Conservation (phyloP, 2,888 invertebrate species). For the Lasioglossum morio region DNA sequence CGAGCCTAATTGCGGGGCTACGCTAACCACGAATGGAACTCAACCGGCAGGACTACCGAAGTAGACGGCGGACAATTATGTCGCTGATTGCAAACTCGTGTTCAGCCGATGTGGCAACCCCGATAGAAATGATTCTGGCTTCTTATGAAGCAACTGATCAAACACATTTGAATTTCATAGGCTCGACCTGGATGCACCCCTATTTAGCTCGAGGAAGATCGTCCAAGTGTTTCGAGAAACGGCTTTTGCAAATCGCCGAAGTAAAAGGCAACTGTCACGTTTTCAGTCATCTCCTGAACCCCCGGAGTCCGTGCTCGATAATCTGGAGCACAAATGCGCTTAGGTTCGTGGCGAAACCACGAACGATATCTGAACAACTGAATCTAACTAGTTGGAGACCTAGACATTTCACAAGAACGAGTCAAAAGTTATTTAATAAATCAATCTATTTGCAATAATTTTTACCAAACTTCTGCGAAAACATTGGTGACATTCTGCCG, state of each 20-base stretch:
- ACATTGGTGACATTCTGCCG: background rate
- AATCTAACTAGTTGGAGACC: background rate
- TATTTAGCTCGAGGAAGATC: background rate
- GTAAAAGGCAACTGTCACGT: background rate
- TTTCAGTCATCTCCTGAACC: background rate
- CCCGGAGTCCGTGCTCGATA: background rate
- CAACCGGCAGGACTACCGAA: conserved; percentile 38
- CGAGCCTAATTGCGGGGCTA: conserved; percentile 55
- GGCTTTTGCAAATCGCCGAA: background rate
- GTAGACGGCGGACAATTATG: conserved; percentile 51
- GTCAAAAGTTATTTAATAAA: too few relatives aligned
- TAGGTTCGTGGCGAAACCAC: background rate
- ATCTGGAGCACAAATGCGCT: background rate
- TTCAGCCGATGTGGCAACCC: conserved; percentile 39
- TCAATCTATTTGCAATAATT: too few relatives aligned
- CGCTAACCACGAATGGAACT: conserved; percentile 57
- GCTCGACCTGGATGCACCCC: conserved; percentile 7
- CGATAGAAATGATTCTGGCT: conserved; percentile 40
- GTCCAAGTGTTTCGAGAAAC: background rate
- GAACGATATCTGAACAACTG: background rate
- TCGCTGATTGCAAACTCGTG: conserved; percentile 55
- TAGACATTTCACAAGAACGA: too few relatives aligned
- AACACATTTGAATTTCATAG: conserved; percentile 51
- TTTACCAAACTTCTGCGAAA: background rate
- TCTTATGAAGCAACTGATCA: conserved; percentile 27